These are phyloP conservation scores for Tetropium fuscum DNA, from an alignment of 2,888 invertebrate species.

Conservation along the genomic window DNA sequence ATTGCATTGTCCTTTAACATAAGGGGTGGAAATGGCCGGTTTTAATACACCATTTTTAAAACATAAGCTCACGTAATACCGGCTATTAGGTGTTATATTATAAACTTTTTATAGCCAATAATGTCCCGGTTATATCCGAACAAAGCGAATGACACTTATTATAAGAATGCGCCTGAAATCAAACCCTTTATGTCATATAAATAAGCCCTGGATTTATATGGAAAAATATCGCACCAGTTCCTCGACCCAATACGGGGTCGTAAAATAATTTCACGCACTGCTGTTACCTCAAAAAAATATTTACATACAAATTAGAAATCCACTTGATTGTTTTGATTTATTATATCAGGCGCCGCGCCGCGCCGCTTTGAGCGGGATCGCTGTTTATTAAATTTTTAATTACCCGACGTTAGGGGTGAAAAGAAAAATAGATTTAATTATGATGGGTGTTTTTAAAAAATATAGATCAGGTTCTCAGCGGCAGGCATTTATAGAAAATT, in stretches of 20 bases:
- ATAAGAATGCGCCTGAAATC: neutral
- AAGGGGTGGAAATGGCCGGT: too few species aligned
- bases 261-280: constrained; percentile 8
- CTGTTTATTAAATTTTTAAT: too few species aligned
- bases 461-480: too few species aligned
- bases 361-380: too few species aligned
- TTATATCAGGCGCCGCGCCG: neutral
- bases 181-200: neutral
- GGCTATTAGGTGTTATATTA: too few species aligned
- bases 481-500: too few species aligned
- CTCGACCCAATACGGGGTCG: constrained; percentile 6
- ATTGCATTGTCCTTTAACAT: too few species aligned
- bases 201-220: neutral
- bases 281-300: neutral
- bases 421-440: too few species aligned
- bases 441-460: too few species aligned
- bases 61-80: too few species aligned
- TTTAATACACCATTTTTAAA: neutral
- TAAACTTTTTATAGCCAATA: neutral
- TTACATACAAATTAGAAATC: constrained; percentile 9
- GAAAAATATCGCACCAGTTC: constrained; percentile 6
- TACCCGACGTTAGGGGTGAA: too few species aligned
- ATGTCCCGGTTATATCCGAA: neutral
- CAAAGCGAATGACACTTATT: neutral
- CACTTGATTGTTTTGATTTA: neutral